Percentiles rank a stretch among this genome's conserved stretches.
Conservation (phyloP, 2,797 vertebrate species). For the Anableps anableps region DNA sequence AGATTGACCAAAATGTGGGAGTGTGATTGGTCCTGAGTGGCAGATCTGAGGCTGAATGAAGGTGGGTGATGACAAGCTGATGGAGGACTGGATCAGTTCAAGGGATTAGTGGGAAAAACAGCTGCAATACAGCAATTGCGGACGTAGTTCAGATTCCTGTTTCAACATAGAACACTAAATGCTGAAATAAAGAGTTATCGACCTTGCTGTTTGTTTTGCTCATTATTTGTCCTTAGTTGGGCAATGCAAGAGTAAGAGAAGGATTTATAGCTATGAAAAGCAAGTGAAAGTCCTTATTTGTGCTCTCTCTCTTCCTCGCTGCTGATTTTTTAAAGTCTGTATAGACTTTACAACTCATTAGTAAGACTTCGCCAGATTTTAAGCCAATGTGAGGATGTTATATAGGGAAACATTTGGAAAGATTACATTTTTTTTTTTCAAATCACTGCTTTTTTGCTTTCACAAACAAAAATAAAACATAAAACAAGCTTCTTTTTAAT, state of each 20-base stretch:
- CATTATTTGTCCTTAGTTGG: neutral
- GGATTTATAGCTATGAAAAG: neutral
- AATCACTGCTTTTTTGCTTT: neutral
- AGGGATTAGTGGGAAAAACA: constrained; percentile 71
- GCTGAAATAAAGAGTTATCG: neutral
- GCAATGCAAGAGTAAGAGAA: neutral
- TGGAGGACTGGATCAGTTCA: constrained; percentile 53
- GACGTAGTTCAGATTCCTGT: constrained; percentile 32
- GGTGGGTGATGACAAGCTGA: constrained; percentile 67
- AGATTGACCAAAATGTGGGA: constrained; percentile 56
- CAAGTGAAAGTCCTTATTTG: neutral
- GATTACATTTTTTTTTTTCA: neutral
- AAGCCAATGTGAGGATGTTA: constrained; percentile 1
- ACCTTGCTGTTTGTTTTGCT: neutral
- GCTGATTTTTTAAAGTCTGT: neutral
- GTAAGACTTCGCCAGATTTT: neutral
- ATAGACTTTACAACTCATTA: neutral
- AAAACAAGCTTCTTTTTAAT: neutral
- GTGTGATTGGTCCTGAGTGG: constrained; percentile 55
- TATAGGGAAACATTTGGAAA: neutral
- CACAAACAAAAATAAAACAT: neutral
- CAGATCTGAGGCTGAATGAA: constrained; percentile 32
- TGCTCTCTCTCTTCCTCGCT: neutral
- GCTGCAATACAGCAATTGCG: constrained; percentile 11
- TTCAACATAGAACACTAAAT: constrained; percentile 26